These are phyloP conservation scores for Phalloptychus januarius DNA, from an alignment of 2,797 vertebrate species.

Conservation along the genomic window DNA sequence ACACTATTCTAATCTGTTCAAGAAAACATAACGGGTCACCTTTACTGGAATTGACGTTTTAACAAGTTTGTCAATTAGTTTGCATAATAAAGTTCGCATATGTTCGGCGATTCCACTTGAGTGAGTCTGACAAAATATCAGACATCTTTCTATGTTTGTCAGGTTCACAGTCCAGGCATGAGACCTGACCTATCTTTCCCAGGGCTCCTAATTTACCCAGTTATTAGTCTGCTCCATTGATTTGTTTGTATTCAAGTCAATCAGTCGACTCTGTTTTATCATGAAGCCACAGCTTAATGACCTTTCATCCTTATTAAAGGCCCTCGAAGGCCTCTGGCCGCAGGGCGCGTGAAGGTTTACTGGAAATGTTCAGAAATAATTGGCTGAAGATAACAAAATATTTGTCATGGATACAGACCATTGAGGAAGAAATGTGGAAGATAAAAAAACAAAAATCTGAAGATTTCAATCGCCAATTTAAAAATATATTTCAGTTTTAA, in stretches of 20 bases:
- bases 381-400: slow-evolving; percentile 29
- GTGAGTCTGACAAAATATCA: slow-evolving; percentile 17
- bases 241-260: slow-evolving; percentile 58
- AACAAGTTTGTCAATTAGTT: background rate
- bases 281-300: slow-evolving; percentile 62
- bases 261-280: slow-evolving; percentile 48
- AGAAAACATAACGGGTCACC: too few relatives aligned
- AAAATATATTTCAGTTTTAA: background rate
- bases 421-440: background rate
- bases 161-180: slow-evolving; percentile 56
- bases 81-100: background rate
- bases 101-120: background rate
- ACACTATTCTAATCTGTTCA: too few relatives aligned
- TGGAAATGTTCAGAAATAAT: slow-evolving; percentile 37
- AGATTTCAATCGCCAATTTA: background rate
- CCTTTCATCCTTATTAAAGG: slow-evolving; percentile 47
- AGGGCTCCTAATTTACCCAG: slow-evolving; percentile 34
- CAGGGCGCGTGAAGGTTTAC: slow-evolving; percentile 35
- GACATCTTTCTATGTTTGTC: slow-evolving; percentile 15
- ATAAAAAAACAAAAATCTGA: background rate
- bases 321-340: slow-evolving; percentile 31
- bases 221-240: slow-evolving; percentile 58
- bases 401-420: background rate
- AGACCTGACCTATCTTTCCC: slow-evolving; percentile 49
- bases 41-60: background rate